Conservation (phyloP, 2,113 vertebrate species). For the Chrysemys picta region DNA sequence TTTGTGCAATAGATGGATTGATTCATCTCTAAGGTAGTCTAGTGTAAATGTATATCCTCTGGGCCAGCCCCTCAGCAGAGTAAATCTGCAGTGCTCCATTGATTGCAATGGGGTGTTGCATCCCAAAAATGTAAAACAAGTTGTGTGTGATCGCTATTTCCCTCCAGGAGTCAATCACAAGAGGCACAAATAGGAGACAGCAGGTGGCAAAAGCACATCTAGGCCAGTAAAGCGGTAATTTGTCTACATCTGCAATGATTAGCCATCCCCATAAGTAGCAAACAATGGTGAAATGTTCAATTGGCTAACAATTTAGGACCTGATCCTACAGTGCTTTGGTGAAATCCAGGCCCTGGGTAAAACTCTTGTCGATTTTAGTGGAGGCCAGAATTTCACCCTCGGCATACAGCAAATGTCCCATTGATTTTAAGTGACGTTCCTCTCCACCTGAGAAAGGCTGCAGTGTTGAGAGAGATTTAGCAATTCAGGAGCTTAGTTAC, state of each 20-base stretch:
- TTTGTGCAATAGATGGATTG: background rate
- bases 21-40: accelerated
- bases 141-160: accelerated
- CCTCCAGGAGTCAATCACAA: background rate
- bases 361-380: accelerated
- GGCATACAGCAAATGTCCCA: accelerated
- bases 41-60: background rate
- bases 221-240: accelerated
- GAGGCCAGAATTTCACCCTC: accelerated
- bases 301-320: background rate
- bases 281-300: background rate
- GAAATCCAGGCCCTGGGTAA: background rate
- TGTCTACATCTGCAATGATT: too few relatives aligned
- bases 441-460: accelerated
- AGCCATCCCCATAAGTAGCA: accelerated
- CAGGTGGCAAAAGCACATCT: background rate
- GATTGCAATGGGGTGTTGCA: accelerated
- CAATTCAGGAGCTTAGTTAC: background rate
- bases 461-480: background rate
- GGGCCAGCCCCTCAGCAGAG: background rate
- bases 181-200: accelerated
- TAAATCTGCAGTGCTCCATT: background rate
- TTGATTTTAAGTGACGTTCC: background rate
- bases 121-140: accelerated
- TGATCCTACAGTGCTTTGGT: background rate